A percentile compares a stretch with the other conserved stretches of the same genome.
Conservation (phyloP, 2,888 invertebrate genomes). For the Parnassius orleans region DNA sequence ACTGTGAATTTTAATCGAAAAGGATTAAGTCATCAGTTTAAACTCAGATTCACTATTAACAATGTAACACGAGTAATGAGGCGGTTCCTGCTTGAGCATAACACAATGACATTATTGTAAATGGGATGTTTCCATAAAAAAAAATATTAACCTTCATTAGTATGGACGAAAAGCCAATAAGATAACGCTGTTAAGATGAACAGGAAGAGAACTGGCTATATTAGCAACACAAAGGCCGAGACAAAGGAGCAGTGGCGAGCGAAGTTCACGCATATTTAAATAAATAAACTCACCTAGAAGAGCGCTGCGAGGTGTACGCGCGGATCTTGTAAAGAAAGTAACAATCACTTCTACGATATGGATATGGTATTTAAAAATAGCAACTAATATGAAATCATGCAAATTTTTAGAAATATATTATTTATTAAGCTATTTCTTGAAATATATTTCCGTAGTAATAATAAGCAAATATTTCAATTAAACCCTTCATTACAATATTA, state of each 20-base stretch:
- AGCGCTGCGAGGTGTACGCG: slow-evolving; percentile 47
- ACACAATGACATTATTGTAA: slow-evolving; percentile 14
- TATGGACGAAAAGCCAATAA: slow-evolving; percentile 30
- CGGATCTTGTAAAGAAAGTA: slow-evolving; percentile 35
- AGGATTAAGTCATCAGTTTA: not conserved
- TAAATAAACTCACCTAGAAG: slow-evolving; percentile 66
- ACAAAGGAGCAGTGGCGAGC: slow-evolving; percentile 61
- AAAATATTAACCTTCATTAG: slow-evolving; percentile 28
- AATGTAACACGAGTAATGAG: not conserved
- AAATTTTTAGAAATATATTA: no score
- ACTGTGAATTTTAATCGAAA: no score
- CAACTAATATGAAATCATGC: no score
- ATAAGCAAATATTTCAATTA: no score
- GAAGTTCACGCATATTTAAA: slow-evolving; percentile 72
- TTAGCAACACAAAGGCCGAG: slow-evolving; percentile 55
- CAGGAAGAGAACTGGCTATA: slow-evolving; percentile 51
- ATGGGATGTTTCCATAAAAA: slow-evolving; percentile 13
- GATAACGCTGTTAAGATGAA: slow-evolving; percentile 44
- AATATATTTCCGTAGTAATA: no score
- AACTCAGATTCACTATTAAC: slow-evolving; percentile 1
- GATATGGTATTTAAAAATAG: slow-evolving; percentile 32
- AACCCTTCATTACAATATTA: no score
- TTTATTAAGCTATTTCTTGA: no score
- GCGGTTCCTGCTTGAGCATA: slow-evolving; percentile 2
- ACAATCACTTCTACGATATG: slow-evolving; percentile 28